Conservation (phyloP, 2,888 invertebrate species). For the Scaptomyza tumidula region DNA sequence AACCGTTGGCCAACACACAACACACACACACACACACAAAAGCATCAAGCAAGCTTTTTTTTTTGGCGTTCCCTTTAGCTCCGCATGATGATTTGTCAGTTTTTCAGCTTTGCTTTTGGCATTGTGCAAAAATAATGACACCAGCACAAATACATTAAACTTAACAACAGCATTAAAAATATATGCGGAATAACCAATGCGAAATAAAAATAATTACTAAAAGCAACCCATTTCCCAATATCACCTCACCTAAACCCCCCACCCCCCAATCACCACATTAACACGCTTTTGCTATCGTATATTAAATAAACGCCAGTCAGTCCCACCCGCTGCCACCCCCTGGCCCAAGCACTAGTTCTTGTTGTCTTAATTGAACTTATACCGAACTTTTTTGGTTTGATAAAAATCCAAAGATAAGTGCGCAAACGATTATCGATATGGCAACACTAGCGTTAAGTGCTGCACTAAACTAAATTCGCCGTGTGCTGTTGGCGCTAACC, state of each 20-base stretch:
- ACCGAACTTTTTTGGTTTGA: conserved; percentile 41
- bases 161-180: conserved; percentile 31
- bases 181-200: conserved; percentile 17
- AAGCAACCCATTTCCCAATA: neutral
- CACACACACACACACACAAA: neutral
- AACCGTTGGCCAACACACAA: conserved; percentile 38
- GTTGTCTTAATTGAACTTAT: conserved; percentile 50
- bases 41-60: conserved; percentile 2
- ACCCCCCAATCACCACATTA: neutral
- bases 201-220: conserved; percentile 14
- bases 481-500: neutral
- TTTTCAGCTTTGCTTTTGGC: conserved; percentile 43
- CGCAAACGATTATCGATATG: conserved; percentile 39
- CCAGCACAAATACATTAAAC: conserved; percentile 2
- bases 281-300: conserved; percentile 18
- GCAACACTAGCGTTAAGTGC: conserved; percentile 27
- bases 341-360: conserved; percentile 7
- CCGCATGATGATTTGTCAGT: conserved; percentile 50
- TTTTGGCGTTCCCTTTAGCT: conserved; percentile 30
- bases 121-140: conserved; percentile 46
- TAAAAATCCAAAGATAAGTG: conserved; percentile 52
- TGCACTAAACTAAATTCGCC: conserved; percentile 20
- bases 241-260: neutral
- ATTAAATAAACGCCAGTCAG: neutral
- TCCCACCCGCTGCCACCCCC: neutral